Evolutionary conservation across 2,888 invertebrate genomes (phyloP).

Genomic region (Alloplasta piceator): DNA sequence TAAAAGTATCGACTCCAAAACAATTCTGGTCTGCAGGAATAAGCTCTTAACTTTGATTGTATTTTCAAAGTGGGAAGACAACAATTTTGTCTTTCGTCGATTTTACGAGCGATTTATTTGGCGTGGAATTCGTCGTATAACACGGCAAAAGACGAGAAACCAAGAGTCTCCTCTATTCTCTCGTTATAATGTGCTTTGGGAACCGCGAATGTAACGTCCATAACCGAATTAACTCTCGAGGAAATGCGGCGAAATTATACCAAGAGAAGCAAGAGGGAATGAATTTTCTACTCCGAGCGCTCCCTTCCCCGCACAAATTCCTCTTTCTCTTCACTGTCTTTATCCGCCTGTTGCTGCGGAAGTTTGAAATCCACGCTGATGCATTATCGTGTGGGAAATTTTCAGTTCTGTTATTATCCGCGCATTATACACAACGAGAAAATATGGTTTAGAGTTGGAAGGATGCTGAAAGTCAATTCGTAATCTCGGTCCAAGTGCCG

Average conservation of each 20-base stretch:
- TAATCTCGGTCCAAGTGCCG: slow-evolving; percentile 37
- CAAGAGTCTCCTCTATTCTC: slow-evolving; percentile 4
- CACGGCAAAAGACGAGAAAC: not conserved
- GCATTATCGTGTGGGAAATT: slow-evolving; percentile 44
- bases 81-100: too few relatives aligned
- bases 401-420: slow-evolving; percentile 49
- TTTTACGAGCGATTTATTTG: too few relatives aligned
- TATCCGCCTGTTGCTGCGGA: not conserved
- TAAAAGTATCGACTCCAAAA: too few relatives aligned
- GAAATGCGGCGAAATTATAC: slow-evolving; percentile 4
- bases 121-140: too few relatives aligned
- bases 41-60: too few relatives aligned
- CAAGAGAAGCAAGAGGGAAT: slow-evolving; percentile 20
- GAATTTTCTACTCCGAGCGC: slow-evolving; percentile 3
- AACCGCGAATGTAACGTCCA: slow-evolving; percentile 24
- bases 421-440: slow-evolving; percentile 5
- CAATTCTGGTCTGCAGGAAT: too few relatives aligned
- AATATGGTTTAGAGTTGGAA: slow-evolving; percentile 39
- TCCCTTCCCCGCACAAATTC: not conserved
- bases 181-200: not conserved
- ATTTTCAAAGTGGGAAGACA: too few relatives aligned
- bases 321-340: not conserved
- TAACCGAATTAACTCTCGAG: slow-evolving; percentile 50
- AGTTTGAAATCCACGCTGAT: slow-evolving; percentile 19
- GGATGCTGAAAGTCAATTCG: slow-evolving; percentile 45